Percentiles rank a stretch among this genome's conserved stretches.
Evolutionary conservation across 2,888 invertebrate species (phyloP).

Genomic region (Euphydryas editha): DNA sequence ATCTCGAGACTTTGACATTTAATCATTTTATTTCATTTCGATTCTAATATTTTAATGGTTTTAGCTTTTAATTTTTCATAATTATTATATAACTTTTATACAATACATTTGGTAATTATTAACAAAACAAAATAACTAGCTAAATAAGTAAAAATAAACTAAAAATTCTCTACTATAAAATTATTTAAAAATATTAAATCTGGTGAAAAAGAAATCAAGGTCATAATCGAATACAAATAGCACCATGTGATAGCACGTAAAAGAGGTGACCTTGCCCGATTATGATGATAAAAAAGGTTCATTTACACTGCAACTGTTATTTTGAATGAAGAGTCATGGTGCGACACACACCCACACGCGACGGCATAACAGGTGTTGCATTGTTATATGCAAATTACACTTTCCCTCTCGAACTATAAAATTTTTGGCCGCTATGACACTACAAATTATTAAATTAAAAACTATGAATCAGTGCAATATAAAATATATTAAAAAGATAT

Average conservation of each 20-base stretch:
- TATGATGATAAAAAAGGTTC: constrained; percentile 81
- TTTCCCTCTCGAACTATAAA: constrained; percentile 73
- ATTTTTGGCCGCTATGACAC: constrained; percentile 61
- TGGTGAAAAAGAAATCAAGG: constrained; percentile 34
- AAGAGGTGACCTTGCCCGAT: constrained; percentile 75
- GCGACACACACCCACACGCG: constrained; percentile 72
- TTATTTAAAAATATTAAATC: constrained; percentile 4
- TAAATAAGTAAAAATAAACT: neutral
- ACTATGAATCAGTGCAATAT: constrained; percentile 6
- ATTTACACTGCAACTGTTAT: constrained; percentile 80
- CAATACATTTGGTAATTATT: no score
- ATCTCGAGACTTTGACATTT: no score
- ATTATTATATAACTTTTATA: no score
- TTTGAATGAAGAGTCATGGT: constrained; percentile 72
- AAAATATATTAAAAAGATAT: neutral
- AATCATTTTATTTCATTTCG: no score
- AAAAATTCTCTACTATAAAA: neutral
- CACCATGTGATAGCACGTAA: constrained; percentile 65
- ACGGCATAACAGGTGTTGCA: constrained; percentile 76
- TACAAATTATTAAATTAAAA: constrained; percentile 31
- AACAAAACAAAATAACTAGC: no score
- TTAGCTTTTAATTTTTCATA: no score
- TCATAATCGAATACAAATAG: constrained; percentile 30
- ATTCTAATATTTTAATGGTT: no score
- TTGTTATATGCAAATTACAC: constrained; percentile 83